Conservation (phyloP, 2,888 invertebrate species). For the Pollenia angustigena region DNA sequence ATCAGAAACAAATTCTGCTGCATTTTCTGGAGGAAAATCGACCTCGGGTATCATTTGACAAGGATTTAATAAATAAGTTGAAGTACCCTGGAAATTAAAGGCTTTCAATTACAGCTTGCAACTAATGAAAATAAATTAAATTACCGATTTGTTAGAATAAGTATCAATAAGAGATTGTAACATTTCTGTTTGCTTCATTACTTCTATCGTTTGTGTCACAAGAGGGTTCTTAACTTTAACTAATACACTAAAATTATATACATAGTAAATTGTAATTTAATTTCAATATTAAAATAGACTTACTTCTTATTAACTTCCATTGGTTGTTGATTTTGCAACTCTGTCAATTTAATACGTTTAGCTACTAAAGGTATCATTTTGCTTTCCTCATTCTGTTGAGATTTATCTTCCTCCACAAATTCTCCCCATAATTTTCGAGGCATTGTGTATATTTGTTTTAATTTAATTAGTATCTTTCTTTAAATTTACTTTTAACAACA, state of each 20-base stretch:
- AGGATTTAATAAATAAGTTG: conserved; percentile 82
- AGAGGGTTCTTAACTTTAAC: conserved; percentile 81
- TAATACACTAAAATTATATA: conserved; percentile 74
- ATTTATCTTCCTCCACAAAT: conserved; percentile 70
- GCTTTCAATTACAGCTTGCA: not conserved
- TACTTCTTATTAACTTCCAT: conserved; percentile 75
- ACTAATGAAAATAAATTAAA: not conserved
- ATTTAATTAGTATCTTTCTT: not conserved
- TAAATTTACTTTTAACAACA: not conserved
- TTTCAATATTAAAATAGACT: not conserved
- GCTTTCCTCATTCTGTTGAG: conserved; percentile 55
- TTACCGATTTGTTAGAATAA: conserved; percentile 83
- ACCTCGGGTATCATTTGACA: conserved; percentile 84
- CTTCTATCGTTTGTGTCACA: conserved; percentile 84
- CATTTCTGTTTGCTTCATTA: conserved; percentile 84
- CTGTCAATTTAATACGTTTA: conserved; percentile 79
- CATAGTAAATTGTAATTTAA: not conserved
- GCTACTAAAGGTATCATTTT: conserved; percentile 75
- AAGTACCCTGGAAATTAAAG: conserved; percentile 78
- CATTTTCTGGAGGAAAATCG: conserved; percentile 83
- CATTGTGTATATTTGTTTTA: conserved; percentile 64
- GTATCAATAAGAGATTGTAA: conserved; percentile 83
- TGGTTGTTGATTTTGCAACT: conserved; percentile 75
- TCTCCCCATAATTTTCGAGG: conserved; percentile 76
- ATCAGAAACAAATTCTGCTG: conserved; percentile 80